A percentile compares a stretch with the other conserved stretches of the same genome.
Evolutionary conservation across 2,888 invertebrate genomes (phyloP).

Genomic region (Cyclophora albipunctata): DNA sequence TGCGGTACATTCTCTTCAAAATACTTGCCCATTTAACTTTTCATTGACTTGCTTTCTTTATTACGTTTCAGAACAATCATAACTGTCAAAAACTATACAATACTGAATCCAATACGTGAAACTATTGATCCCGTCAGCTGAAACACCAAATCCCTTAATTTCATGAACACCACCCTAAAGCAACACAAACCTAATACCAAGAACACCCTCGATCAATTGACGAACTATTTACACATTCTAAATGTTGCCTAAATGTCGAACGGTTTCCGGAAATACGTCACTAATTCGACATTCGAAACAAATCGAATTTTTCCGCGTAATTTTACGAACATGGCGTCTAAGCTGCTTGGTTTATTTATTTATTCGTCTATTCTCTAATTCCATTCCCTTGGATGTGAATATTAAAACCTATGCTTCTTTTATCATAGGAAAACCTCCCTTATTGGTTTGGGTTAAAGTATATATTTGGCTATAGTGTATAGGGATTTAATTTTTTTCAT

Average conservation of each 20-base stretch:
- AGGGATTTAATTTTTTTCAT: slow-evolving; percentile 42
- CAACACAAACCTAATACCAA: too few relatives aligned
- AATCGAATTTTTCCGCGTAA: slow-evolving; percentile 69
- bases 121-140: slow-evolving; percentile 1
- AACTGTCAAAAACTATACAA: too few relatives aligned
- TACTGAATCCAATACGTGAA: too few relatives aligned
- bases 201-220: slow-evolving; percentile 2
- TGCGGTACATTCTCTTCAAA: too few relatives aligned
- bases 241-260: slow-evolving; percentile 59
- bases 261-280: slow-evolving; percentile 40
- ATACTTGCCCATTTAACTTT: too few relatives aligned
- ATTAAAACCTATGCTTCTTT: slow-evolving; percentile 57
- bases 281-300: slow-evolving; percentile 44
- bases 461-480: slow-evolving; percentile 21
- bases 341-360: slow-evolving; percentile 58
- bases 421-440: slow-evolving; percentile 24
- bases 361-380: slow-evolving; percentile 72
- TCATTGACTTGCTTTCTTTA: too few relatives aligned
- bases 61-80: too few relatives aligned
- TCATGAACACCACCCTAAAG: too few relatives aligned
- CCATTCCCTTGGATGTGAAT: slow-evolving; percentile 68
- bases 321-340: slow-evolving; percentile 49
- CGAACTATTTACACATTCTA: slow-evolving; percentile 60
- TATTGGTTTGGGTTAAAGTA: slow-evolving; percentile 29
- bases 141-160: slow-evolving; percentile 4